Evolutionary conservation across 2,888 invertebrate genomes (phyloP), one percentile per base, ranked within the genome.

Genomic region (Hemithea aestivaria): DNA sequence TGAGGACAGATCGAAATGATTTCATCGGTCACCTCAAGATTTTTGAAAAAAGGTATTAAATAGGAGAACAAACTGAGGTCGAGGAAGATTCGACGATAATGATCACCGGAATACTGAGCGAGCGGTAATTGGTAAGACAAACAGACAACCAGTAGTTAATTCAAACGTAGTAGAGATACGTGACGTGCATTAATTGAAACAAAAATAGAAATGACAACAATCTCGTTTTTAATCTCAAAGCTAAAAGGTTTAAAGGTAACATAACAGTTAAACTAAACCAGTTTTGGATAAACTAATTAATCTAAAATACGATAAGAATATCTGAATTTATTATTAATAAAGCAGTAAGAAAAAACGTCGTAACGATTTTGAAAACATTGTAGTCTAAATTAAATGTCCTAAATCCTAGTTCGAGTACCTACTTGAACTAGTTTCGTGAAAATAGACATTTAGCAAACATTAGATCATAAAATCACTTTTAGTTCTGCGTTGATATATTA

Each of bases 1-100:
- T 61, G 58, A 53, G 58, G 66, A 70, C 59, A 62, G 48, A 70
- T 66, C 62, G 65, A 63, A 62, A 60, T 54, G 56, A 54, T 66
- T 60, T 59, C 58, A 58, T 63, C 59, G 57, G 44, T 41, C 58
- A 58, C 48, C 50, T 54, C 37, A 45, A 7, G 6, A n/a, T 20
- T 29, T 37, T 32, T 34, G 10, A 21, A 40, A 11, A 28, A 31
- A 10, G 21, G 38, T 32, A 20, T 23, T 42, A 21, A 40, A 7
- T 1, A 16, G 7, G 22, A 6, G 28, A 33, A 22, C 9, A 27
- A n/a, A 35, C 39, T 35, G 35, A 34, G 35, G 35, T 43, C 39
- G 34, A 34, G 25, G 21, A 21, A 32, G 35, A 35, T 23, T 27
- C 28, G 8, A 10, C 11, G 39, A 22, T 37, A 32, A 34, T 23